A percentile compares a stretch with the other conserved stretches of the same genome.
Evolutionary conservation across 23 tunicate genomes (phyloP).

Genomic region (Clavelina lepadiformis): DNA sequence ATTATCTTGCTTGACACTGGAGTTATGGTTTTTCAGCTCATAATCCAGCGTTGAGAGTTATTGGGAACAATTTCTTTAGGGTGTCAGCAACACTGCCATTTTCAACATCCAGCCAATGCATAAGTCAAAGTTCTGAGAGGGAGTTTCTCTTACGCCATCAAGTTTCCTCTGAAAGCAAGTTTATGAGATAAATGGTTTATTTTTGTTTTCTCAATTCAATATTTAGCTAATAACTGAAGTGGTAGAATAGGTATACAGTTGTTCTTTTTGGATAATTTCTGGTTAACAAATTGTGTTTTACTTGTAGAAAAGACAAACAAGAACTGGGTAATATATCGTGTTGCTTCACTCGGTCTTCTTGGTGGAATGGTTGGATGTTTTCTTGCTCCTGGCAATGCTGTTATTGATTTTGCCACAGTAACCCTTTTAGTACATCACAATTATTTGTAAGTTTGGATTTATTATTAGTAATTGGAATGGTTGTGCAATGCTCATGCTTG

Average conservation of each 20-base stretch:
- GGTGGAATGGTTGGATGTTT: constrained; percentile 70
- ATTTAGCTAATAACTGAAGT: too few species aligned
- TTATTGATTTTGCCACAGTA: constrained; percentile 84
- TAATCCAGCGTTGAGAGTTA: too few species aligned
- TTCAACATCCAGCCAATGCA: constrained; percentile 7
- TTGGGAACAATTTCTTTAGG: too few species aligned
- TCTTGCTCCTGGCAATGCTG: constrained; percentile 69
- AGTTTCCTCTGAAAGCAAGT: neutral
- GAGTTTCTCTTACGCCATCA: constrained; percentile 16
- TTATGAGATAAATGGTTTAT: too few species aligned
- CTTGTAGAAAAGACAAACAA: constrained; percentile 38
- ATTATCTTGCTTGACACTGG: too few species aligned
- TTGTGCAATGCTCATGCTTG: too few species aligned
- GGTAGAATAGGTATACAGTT: too few species aligned
- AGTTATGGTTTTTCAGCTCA: too few species aligned
- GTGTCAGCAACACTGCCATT: too few species aligned
- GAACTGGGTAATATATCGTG: constrained; percentile 66
- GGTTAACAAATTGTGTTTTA: neutral
- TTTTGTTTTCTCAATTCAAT: too few species aligned
- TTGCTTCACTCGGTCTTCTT: constrained; percentile 72
- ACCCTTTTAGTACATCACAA: constrained; percentile 89
- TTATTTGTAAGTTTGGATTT: constrained; percentile 55
- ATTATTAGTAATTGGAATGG: too few species aligned
- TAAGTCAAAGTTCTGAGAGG: constrained; percentile 13
- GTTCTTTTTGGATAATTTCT: too few species aligned